A percentile compares a stretch with the other conserved stretches of the same genome.
Conservation (phyloP, 2,888 invertebrate genomes). For the Caenorhabditis macrosperma region DNA sequence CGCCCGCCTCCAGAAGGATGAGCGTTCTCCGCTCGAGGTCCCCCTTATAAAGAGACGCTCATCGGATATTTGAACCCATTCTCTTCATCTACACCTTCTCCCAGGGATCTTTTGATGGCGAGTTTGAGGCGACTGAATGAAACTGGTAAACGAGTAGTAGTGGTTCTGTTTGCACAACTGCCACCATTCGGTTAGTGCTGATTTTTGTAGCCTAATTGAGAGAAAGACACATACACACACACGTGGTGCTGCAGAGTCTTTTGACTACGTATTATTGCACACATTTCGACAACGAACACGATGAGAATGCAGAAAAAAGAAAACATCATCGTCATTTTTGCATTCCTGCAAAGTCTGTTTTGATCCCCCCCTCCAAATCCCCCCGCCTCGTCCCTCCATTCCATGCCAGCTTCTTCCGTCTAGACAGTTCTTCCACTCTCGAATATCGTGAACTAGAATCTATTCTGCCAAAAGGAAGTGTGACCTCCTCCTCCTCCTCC, state of each 20-base stretch:
- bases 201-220: not conserved
- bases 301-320: too few species aligned
- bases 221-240: too few species aligned
- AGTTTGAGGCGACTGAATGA: not conserved
- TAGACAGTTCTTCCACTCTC: slow-evolving; percentile 8
- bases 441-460: slow-evolving; percentile 39
- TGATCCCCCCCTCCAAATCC: not conserved
- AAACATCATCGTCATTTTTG: not conserved
- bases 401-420: not conserved
- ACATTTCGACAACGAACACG: too few species aligned
- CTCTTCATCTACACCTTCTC: not conserved
- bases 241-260: too few species aligned
- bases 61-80: slow-evolving; percentile 38
- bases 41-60: slow-evolving; percentile 35
- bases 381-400: not conserved
- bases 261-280: too few species aligned
- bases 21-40: slow-evolving; percentile 41
- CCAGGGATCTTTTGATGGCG: not conserved
- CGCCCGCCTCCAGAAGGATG: slow-evolving; percentile 43
- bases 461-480: slow-evolving; percentile 9
- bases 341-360: not conserved
- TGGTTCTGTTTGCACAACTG: slow-evolving; percentile 25
- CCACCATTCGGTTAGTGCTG: not conserved
- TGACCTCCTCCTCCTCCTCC: slow-evolving; percentile 5
- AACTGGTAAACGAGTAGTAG: not conserved